Percentiles rank a stretch among this genome's conserved stretches.
phyloP scores from a whole-genome alignment of 2,113 vertebrate species.

The Lanius collurio region DNA sequence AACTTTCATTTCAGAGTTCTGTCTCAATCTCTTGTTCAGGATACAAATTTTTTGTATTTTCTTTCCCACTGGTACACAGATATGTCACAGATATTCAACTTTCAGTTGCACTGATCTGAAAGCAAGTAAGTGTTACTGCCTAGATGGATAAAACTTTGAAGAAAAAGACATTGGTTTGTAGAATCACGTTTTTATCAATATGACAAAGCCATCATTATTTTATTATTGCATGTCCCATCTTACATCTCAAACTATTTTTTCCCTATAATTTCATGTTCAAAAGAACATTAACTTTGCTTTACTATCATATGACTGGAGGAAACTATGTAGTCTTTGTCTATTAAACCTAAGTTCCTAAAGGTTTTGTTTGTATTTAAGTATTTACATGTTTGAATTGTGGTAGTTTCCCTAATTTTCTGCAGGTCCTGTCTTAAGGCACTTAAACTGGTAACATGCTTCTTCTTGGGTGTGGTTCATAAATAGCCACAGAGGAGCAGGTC shows the following conservation, averaged over 20 bases:
- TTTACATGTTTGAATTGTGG: neutral
- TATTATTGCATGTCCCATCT: neutral
- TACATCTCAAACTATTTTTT: neutral
- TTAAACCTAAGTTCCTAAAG: neutral
- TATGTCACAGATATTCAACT: neutral
- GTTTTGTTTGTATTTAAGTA: neutral
- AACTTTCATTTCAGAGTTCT: neutral
- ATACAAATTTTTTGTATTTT: neutral
- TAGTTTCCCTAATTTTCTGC: neutral
- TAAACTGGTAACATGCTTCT: neutral
- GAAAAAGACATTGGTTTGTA: neutral
- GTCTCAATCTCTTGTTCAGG: neutral
- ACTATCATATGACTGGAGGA: neutral
- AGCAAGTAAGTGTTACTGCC: neutral
- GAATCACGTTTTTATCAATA: neutral
- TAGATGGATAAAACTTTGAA: neutral
- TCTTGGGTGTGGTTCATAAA: neutral
- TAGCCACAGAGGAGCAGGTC: neutral
- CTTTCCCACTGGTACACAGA: neutral
- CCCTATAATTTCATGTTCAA: neutral
- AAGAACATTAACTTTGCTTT: neutral
- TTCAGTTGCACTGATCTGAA: neutral
- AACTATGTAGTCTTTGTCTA: neutral
- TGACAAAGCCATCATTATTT: neutral
- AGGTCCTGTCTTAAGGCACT: neutral